Base-by-base conservation (phyloP, 1,140 invertebrate species). In the Macrostomum lignano region DNA sequence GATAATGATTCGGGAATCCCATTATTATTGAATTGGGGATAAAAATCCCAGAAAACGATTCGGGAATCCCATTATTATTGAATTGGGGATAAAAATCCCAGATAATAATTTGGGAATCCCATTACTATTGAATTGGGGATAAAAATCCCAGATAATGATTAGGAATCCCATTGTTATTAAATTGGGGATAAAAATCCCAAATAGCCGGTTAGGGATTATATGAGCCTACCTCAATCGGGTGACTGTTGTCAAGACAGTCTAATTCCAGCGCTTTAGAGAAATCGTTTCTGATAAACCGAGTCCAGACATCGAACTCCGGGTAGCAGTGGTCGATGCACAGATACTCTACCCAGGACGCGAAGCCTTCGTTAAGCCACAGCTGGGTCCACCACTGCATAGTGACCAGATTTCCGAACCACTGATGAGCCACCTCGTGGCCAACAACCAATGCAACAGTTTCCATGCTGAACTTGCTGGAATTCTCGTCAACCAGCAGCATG, bases 301-400 rank as follows among this genome's bases (percentile, higher is more conserved):
- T n/a, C 34, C 34, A 11, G 32, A 13, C 17, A 29, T 35, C 10
- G 33, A 38, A 33, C 33, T 35, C 33, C 9, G 33, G 33, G 17
- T 11, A 31, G 38, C 33, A 10, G 22, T 33, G 56, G 47, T 71
- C 57, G 3, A 71, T 60, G 24, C 71, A 71, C 52, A 77, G 74
- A 42, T 68, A 75, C 51, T 74, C 66, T 58, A 84, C 71, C 46
- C 71, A 86, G 3, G 67, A 68, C 6, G 78, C 78, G 47, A 88
- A 82, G 2, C 78, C 78, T 36, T 82, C 76, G 52, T 81, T 81
- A 6, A 84, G 56, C 76, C 77, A 86, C 0, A 86, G 56, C 50
- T 84, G 74, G 49, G 73, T 70, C 78, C 78, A 86, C 77, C 77
- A 84, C 40, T 70, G 63, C 66, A 79, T 70, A 7, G 75, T 81